These are phyloP conservation scores for Lates japonicus DNA, from an alignment of 2,797 vertebrate species.

Conservation along the genomic window DNA sequence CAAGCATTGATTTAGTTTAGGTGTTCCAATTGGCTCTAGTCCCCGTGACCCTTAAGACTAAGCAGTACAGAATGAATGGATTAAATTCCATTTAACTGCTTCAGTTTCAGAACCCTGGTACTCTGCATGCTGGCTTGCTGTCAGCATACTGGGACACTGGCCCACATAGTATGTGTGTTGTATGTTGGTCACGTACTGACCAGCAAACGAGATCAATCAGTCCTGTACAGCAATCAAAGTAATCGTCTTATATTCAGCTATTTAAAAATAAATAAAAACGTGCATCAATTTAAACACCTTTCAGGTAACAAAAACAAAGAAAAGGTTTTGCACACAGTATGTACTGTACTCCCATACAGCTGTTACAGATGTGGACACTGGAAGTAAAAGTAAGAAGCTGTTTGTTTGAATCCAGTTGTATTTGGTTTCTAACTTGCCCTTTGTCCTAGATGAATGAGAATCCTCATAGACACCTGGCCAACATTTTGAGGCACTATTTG, in stretches of 20 bases:
- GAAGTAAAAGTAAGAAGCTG: not conserved
- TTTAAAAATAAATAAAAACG: not conserved
- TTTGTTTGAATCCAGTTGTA: not conserved
- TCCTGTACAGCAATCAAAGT: not conserved
- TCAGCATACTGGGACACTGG: not conserved
- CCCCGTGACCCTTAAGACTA: too few relatives aligned
- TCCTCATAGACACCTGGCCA: not conserved
- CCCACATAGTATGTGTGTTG: not conserved
- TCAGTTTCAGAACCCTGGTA: not conserved
- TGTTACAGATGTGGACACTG: not conserved
- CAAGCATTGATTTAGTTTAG: not conserved
- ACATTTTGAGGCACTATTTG: not conserved
- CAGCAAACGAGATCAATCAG: not conserved
- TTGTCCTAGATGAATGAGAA: not conserved
- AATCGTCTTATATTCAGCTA: not conserved
- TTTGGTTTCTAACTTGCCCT: not conserved
- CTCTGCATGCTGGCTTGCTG: too few relatives aligned
- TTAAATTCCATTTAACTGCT: not conserved
- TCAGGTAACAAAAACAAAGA: not conserved
- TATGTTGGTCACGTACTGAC: not conserved
- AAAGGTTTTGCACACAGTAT: not conserved
- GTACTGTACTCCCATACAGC: not conserved
- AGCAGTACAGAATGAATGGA: too few relatives aligned
- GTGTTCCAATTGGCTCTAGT: not conserved
- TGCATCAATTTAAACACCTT: not conserved